Base-by-base conservation (phyloP, 35 echinoderm and acorn worm genomes). In the Diadema setosum region DNA sequence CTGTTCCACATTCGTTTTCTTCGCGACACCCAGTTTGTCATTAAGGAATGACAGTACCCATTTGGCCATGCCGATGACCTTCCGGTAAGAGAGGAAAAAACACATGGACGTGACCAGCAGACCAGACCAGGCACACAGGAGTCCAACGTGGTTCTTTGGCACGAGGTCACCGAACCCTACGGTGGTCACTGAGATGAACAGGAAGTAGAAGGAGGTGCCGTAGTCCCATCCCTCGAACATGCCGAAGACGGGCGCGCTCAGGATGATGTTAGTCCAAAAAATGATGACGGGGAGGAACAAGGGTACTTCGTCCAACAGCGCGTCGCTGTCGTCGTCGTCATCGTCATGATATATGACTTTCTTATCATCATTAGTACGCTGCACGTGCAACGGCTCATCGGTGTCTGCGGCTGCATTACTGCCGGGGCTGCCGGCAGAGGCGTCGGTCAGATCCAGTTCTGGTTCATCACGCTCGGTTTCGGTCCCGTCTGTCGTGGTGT, bases 121-220 rank as follows among this genome's bases (percentile, higher is more conserved):
- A 67, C 63, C 63, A 26, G 16, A 33, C 63, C 63, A 67, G 15
- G 63, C 63, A 18, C 30, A 67, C 27, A 67, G 8, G 14, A 67
- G 26, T 12, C 63, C 63, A 14, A 32, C 4, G 9, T 26, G 37
- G 63, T 8, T n/a, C 18, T 3, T 85, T 11, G 84, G 74, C 2
- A 93, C 85, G 56, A 48, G 75, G 35, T 93, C 91, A 4, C 91
- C 91, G 33, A 93, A 87, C 12, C 91, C 91, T 69, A 93, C 88
- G 32, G 91, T 93, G 65, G 84, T 93, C 30, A 93, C 45, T 18
- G 91, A 87, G 33, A 93, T 93, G 48, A 87, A 93, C 41, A 70
- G 67, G 16, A 82, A 93, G 36, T 93, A 93, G 39, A 87, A 80
- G 5, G 84, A 55, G 27, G 44, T 70, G 6, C 21, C 24, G 37